Percentiles rank a stretch among this genome's conserved stretches.
These are phyloP conservation scores for Trichopoda pennipes DNA, from an alignment of 2,888 invertebrate genomes.

Conservation along the genomic window DNA sequence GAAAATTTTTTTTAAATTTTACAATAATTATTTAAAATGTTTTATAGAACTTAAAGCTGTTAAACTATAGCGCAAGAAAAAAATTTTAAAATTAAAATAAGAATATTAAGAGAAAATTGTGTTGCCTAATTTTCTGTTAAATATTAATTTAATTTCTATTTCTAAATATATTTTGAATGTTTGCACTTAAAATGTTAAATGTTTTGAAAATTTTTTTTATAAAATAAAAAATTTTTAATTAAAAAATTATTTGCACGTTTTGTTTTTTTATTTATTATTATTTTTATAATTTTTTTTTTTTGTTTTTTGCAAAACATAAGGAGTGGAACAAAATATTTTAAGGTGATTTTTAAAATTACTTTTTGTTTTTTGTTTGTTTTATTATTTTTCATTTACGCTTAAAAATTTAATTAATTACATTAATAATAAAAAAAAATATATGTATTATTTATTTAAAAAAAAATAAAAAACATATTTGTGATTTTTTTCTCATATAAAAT, in stretches of 20 bases:
- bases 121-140: no score
- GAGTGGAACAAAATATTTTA: conserved; percentile 64
- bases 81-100: no score
- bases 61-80: no score
- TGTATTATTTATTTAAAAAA: not conserved
- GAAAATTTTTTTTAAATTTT: no score
- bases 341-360: conserved; percentile 64
- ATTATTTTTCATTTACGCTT: conserved; percentile 45
- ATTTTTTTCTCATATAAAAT: conserved; percentile 19
- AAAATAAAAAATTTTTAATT: conserved; percentile 37
- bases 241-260: conserved; percentile 58
- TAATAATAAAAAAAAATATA: conserved; percentile 24
- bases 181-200: conserved; percentile 26
- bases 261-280: conserved; percentile 14
- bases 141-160: not conserved
- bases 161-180: conserved; percentile 17
- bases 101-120: no score
- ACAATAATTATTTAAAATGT: no score
- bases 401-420: conserved; percentile 24
- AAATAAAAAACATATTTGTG: conserved; percentile 1
- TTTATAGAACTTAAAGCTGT: no score
- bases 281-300: no score
- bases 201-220: conserved; percentile 35
- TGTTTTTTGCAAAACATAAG: conserved; percentile 41
- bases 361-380: conserved; percentile 30